phyloP scores from a whole-genome alignment of 2,113 vertebrate genomes.

The Perognathus longimembris region DNA sequence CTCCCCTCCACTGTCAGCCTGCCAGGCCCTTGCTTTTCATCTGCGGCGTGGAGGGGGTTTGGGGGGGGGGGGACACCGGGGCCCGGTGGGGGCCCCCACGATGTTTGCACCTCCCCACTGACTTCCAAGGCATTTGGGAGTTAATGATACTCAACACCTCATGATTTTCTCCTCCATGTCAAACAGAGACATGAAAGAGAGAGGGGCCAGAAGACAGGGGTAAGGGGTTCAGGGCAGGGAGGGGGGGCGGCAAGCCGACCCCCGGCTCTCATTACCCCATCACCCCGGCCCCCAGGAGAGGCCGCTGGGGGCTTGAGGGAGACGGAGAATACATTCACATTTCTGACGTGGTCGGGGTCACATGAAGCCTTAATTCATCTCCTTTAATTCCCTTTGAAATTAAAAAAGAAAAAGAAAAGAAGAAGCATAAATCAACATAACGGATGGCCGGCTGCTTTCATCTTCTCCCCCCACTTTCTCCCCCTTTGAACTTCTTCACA shows the following conservation, averaged over 20 bases:
- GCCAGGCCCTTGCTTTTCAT: constrained; percentile 77
- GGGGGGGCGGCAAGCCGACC: constrained; percentile 31
- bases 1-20: constrained; percentile 33
- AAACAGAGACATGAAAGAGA: constrained; percentile 86
- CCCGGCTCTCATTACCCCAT: constrained; percentile 20
- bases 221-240: constrained; percentile 67
- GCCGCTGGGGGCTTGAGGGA: background rate
- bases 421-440: constrained; percentile 71
- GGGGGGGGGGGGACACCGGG: constrained; percentile 34
- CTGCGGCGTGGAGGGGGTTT: constrained; percentile 73
- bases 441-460: constrained; percentile 58
- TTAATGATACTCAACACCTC: constrained; percentile 90
- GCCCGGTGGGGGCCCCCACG: constrained; percentile 73
- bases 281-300: background rate
- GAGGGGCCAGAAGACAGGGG: constrained; percentile 61
- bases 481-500: constrained; percentile 59
- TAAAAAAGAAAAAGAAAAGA: background rate
- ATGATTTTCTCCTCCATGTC: constrained; percentile 88
- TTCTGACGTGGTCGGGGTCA: constrained; percentile 43
- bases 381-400: constrained; percentile 71
- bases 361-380: constrained; percentile 79
- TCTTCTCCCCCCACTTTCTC: constrained; percentile 62
- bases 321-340: constrained; percentile 58
- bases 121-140: constrained; percentile 90
- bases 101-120: constrained; percentile 87